Conservation (phyloP, 1,140 invertebrate species). For the Hypothenemus hampei region DNA sequence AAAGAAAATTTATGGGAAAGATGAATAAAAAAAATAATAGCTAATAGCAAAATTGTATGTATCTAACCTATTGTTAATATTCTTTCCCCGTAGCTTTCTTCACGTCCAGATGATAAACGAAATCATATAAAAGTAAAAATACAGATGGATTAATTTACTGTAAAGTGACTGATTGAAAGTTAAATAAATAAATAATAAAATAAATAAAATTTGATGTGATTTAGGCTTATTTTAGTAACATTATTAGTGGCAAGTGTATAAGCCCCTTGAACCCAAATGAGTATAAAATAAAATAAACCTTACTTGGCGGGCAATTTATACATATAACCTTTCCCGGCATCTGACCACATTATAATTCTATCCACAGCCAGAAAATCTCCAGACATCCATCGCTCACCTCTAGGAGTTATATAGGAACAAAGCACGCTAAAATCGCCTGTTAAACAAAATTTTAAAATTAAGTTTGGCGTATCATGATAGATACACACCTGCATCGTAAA, state of each 20-base stretch:
- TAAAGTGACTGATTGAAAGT: slow-evolving; percentile 31
- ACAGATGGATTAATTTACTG: slow-evolving; percentile 33
- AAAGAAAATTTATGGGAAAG: too few relatives aligned
- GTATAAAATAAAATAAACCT: slow-evolving; percentile 42
- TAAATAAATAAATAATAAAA: slow-evolving; percentile 19
- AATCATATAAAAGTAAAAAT: slow-evolving; percentile 41
- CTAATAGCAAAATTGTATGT: slow-evolving; percentile 39
- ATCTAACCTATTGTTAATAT: slow-evolving; percentile 65
- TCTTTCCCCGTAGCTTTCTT: slow-evolving; percentile 77
- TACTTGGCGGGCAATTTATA: slow-evolving; percentile 95
- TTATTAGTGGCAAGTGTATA: neutral
- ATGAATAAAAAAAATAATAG: slow-evolving; percentile 14
- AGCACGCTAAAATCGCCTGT: slow-evolving; percentile 92
- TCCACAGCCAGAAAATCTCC: slow-evolving; percentile 91
- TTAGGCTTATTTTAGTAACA: neutral
- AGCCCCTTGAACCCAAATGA: neutral
- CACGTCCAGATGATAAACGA: slow-evolving; percentile 48
- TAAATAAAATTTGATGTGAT: slow-evolving; percentile 1
- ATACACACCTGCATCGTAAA: slow-evolving; percentile 62
- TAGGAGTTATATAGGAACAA: slow-evolving; percentile 77
- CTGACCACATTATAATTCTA: slow-evolving; percentile 87
- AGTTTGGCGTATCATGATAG: neutral
- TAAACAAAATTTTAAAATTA: slow-evolving; percentile 27
- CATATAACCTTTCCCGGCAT: slow-evolving; percentile 89
- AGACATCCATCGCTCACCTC: slow-evolving; percentile 87